Base-by-base conservation (phyloP, 2,888 invertebrate genomes). In the Thereva unica region DNA sequence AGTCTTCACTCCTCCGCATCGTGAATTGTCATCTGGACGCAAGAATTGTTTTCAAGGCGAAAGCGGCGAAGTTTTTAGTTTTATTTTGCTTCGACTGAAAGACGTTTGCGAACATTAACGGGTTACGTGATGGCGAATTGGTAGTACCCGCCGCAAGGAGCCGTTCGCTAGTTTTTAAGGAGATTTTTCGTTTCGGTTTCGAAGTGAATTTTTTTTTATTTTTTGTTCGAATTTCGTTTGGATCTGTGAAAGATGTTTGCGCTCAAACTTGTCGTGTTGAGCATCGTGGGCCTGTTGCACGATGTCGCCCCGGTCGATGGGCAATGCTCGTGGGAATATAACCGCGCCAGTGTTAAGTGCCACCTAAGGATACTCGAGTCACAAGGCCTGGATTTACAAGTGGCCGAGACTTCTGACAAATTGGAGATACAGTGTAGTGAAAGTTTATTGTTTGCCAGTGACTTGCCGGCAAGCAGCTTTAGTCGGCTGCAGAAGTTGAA, bases 351-450 rank as follows among this genome's bases (percentile, higher is more conserved):
- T 50, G 80, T 80, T 68, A 80, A 78, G 72, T 80, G 80, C 72
- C 77, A 77, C 67, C 72, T 80, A 61, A 78, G 79, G 50, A 76
- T 78, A 64, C 72, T 80, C 70, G 80, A 80, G 49, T 75, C 75
- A 40, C 69, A 71, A 49, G 70, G 70, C 67, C 72, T 80, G 65
- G 79, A 80, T 66, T 72, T 83, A 61, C 82, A 83, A 66, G 83
- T 80, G 66, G 80, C 89, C 49, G 92, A 92, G 74, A 87, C 88
- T 61, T 89, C 92, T 50, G 86, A 87, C 71, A 86, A 85, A 70
- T 83, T 95, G 71, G 85, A 87, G 72, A 85, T 95, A 71, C 86
- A 87, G 75, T 94, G 94, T 82, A 90, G 88, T 79, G 88, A 89
- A 76, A 86, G 89, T 70, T 83, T 92, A 73, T 84, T 90, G 67